A percentile compares a stretch with the other conserved stretches of the same genome.
These are phyloP conservation scores for Caenorhabditis inopinata DNA, from an alignment of 1,140 invertebrate genomes.

Conservation along the genomic window DNA sequence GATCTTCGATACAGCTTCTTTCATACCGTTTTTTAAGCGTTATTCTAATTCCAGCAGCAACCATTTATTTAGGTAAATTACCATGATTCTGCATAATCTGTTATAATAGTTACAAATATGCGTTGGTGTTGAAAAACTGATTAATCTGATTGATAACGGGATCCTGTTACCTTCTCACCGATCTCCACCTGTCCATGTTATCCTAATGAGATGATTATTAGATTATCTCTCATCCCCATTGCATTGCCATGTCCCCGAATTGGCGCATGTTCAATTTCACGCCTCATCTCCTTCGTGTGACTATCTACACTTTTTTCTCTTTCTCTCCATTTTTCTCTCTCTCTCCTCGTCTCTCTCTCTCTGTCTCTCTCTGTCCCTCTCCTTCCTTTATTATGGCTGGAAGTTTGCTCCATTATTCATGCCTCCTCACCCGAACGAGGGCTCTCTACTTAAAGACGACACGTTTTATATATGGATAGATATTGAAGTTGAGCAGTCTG, in stretches of 20 bases:
- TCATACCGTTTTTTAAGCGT: too few species aligned
- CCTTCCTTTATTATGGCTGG: background rate
- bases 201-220: slow-evolving; percentile 22
- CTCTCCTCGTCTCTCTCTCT: background rate
- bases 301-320: slow-evolving; percentile 5
- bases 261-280: slow-evolving; percentile 32
- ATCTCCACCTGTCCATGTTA: background rate
- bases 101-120: too few species aligned
- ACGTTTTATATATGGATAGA: background rate
- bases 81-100: too few species aligned
- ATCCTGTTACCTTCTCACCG: background rate
- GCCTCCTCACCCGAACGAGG: background rate
- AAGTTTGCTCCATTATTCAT: slow-evolving; percentile 22
- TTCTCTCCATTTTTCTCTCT: background rate
- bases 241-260: slow-evolving; percentile 3
- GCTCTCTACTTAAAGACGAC: background rate
- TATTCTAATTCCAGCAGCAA: too few species aligned
- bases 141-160: background rate
- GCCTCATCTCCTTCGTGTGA: slow-evolving; percentile 27
- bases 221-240: slow-evolving; percentile 16
- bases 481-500: background rate
- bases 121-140: too few species aligned
- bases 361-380: background rate
- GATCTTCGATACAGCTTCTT: too few species aligned
- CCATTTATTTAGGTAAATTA: too few species aligned